These are phyloP conservation scores for Anoura caudifer DNA, from an alignment of 2,113 vertebrate species.

Conservation along the genomic window DNA sequence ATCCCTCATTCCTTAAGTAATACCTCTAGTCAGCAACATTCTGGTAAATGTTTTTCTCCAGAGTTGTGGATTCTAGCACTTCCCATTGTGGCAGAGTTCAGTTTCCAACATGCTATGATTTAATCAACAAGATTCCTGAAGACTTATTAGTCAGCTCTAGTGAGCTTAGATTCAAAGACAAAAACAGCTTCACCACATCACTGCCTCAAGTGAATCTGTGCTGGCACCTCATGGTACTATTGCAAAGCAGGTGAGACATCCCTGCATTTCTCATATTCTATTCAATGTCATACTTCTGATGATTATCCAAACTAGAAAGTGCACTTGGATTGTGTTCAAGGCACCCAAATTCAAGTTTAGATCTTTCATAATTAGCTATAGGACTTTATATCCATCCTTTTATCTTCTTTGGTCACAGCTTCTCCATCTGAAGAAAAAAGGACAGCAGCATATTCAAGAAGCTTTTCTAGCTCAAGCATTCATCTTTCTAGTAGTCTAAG, in stretches of 20 bases:
- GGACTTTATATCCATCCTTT: neutral
- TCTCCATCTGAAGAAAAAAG: neutral
- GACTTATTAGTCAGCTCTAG: neutral
- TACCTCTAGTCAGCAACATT: neutral
- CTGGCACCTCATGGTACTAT: neutral
- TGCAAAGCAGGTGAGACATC: neutral
- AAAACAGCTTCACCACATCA: neutral
- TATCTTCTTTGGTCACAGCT: neutral
- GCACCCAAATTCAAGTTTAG: neutral
- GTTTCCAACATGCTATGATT: neutral
- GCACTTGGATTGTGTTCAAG: neutral
- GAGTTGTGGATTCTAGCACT: neutral
- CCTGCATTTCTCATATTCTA: neutral
- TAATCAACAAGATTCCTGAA: neutral
- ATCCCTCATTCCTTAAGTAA: neutral
- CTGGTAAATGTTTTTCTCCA: neutral
- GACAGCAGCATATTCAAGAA: neutral
- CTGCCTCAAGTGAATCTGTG: neutral
- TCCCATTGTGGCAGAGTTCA: neutral
- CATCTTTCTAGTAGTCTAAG: neutral
- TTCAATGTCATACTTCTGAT: neutral
- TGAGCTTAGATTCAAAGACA: neutral
- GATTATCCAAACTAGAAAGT: neutral
- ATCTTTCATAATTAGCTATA: neutral
- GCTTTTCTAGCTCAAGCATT: neutral